A percentile compares a stretch with the other conserved stretches of the same genome.
These are phyloP conservation scores for Lithosia quadra DNA, from an alignment of 2,888 invertebrate species.

Conservation along the genomic window DNA sequence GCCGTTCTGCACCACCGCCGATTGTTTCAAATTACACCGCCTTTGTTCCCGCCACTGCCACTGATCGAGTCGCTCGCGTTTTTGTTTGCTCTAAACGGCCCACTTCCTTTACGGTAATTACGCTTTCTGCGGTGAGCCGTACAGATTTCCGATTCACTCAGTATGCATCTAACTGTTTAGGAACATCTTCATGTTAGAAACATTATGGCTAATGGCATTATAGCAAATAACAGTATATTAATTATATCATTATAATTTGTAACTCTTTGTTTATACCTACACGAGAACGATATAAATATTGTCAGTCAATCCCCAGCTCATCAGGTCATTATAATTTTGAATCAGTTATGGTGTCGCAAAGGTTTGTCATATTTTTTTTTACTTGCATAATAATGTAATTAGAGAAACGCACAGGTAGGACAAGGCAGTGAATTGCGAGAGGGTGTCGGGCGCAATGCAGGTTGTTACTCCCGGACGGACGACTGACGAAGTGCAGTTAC, in stretches of 20 bases:
- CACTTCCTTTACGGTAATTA: constrained; percentile 85
- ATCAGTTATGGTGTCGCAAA: background rate
- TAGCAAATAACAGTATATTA: background rate
- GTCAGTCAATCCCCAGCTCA: background rate
- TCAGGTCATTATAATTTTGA: background rate
- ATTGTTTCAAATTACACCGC: constrained; percentile 86
- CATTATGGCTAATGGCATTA: background rate
- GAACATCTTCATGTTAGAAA: constrained; percentile 29
- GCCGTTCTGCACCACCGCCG: constrained; percentile 80
- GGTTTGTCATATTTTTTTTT: background rate
- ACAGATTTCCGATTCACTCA: constrained; percentile 69
- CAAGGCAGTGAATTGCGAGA: constrained; percentile 58
- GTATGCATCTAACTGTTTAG: constrained; percentile 65
- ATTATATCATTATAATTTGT: background rate
- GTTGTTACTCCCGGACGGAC: constrained; percentile 82
- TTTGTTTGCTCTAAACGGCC: constrained; percentile 84
- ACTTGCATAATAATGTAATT: constrained; percentile 21
- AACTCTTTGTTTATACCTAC: background rate
- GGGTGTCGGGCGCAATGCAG: constrained; percentile 70
- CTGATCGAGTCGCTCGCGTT: constrained; percentile 83
- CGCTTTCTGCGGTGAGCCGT: constrained; percentile 78
- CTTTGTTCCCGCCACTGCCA: constrained; percentile 84
- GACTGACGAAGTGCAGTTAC: constrained; percentile 85
- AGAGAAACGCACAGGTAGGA: constrained; percentile 59
- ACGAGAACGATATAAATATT: background rate